phyloP scores from a whole-genome alignment of 1,140 invertebrate species.

The Heliconius congener region DNA sequence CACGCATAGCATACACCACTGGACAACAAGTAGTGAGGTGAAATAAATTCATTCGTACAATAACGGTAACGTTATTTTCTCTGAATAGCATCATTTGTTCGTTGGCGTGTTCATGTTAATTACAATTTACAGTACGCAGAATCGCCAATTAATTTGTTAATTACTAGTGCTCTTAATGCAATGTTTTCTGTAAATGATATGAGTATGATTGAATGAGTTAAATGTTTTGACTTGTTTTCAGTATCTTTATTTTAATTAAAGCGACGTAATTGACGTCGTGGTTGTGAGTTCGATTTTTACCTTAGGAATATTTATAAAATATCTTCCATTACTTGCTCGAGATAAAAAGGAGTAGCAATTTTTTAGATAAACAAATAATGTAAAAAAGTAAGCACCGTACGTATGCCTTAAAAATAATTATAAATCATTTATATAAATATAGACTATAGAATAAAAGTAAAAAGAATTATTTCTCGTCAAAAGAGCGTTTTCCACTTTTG shows the following conservation, averaged over 20 bases:
- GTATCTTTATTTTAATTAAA: too few relatives aligned
- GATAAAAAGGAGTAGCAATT: too few relatives aligned
- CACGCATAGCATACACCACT: not conserved
- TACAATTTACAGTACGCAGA: conserved; percentile 12
- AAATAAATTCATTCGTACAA: conserved; percentile 10
- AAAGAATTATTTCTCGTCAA: not conserved
- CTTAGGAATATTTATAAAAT: too few relatives aligned
- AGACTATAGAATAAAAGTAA: not conserved
- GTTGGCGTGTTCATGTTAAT: conserved; percentile 22
- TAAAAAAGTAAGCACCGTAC: too few relatives aligned
- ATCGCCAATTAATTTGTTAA: conserved; percentile 19
- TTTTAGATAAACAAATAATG: too few relatives aligned
- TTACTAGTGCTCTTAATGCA: not conserved
- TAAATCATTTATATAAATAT: too few relatives aligned
- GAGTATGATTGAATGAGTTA: not conserved
- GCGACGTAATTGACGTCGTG: not conserved
- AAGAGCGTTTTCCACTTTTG: not conserved
- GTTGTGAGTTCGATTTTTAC: too few relatives aligned
- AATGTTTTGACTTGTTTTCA: not conserved
- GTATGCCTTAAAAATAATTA: too few relatives aligned
- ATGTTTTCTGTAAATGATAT: conserved; percentile 2
- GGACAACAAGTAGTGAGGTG: not conserved
- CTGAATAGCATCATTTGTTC: conserved; percentile 21
- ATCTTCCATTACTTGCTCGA: too few relatives aligned
- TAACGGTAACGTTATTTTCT: conserved; percentile 22